These are phyloP conservation scores for Acestrorhynchus altus DNA, from an alignment of 2,797 vertebrate genomes.

Conservation along the genomic window DNA sequence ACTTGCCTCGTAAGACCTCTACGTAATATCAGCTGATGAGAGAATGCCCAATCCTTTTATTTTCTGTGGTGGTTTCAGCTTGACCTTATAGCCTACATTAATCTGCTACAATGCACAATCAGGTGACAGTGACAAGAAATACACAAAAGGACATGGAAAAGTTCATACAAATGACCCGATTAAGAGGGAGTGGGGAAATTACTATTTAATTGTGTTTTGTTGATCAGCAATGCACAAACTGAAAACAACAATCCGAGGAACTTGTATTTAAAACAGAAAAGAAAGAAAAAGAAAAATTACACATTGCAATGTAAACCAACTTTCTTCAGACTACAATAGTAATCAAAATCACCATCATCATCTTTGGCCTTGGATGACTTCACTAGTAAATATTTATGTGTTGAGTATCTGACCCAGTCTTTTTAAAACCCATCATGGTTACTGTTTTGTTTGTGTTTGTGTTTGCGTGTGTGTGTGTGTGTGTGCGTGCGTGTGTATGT, in stretches of 20 bases:
- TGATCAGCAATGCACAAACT: neutral
- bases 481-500: too few relatives aligned
- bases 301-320: neutral
- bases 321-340: slow-evolving; percentile 34
- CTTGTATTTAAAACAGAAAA: neutral
- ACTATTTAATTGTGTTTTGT: slow-evolving; percentile 34
- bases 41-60: slow-evolving; percentile 16
- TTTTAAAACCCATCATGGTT: neutral
- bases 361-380: neutral
- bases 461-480: neutral
- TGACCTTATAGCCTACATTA: neutral
- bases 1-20: neutral
- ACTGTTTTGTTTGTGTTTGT: neutral
- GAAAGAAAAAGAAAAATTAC: neutral
- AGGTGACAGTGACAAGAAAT: neutral
- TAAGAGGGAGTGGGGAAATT: neutral
- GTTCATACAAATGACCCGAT: neutral
- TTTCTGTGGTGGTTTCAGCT: neutral
- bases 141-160: neutral
- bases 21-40: slow-evolving; percentile 42
- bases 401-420: neutral
- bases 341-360: slow-evolving; percentile 11
- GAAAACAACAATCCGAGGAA: too few relatives aligned
- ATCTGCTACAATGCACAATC: neutral
- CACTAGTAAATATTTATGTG: slow-evolving; percentile 8